These are phyloP conservation scores for Branchinecta sandiegonensis DNA, from an alignment of 2,888 invertebrate genomes.

Conservation along the genomic window DNA sequence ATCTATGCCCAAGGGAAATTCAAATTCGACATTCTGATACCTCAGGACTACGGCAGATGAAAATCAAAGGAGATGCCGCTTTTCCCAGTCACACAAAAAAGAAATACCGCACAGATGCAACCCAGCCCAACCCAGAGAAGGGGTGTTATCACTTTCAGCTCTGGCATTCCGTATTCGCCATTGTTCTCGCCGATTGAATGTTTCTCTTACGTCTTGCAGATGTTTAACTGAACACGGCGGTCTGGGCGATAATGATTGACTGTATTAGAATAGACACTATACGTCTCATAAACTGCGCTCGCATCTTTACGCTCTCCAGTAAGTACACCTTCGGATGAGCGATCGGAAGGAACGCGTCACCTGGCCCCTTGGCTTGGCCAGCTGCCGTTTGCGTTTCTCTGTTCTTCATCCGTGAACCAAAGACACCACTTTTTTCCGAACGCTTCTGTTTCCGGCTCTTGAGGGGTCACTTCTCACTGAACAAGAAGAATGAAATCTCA, in stretches of 20 bases:
- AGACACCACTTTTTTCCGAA: conserved; percentile 2
- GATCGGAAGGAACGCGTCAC: conserved; percentile 16
- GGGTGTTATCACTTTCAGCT: too few species aligned
- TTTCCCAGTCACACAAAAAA: too few species aligned
- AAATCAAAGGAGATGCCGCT: too few species aligned
- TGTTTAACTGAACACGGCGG: conserved; percentile 3
- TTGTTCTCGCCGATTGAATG: conserved; percentile 1
- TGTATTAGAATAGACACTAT: conserved; percentile 4
- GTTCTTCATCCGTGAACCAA: conserved; percentile 15
- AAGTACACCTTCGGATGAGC: conserved; percentile 16
- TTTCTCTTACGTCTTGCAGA: conserved; percentile 9
- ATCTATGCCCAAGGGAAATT: too few species aligned
- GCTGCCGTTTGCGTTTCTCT: conserved; percentile 9
- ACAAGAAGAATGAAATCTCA: too few species aligned
- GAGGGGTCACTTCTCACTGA: too few species aligned
- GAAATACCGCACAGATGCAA: too few species aligned
- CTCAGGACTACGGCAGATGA: too few species aligned
- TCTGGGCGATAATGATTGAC: conserved; percentile 14
- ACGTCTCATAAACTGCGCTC: conserved; percentile 11
- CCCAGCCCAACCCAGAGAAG: too few species aligned
- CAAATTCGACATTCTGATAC: too few species aligned
- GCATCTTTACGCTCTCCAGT: background rate
- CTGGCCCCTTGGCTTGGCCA: conserved; percentile 14
- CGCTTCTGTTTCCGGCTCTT: too few species aligned
- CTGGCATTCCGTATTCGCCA: too few species aligned